phyloP scores from a whole-genome alignment of 92 coral and sea anemone species.

The Zoanthus solanderi region DNA sequence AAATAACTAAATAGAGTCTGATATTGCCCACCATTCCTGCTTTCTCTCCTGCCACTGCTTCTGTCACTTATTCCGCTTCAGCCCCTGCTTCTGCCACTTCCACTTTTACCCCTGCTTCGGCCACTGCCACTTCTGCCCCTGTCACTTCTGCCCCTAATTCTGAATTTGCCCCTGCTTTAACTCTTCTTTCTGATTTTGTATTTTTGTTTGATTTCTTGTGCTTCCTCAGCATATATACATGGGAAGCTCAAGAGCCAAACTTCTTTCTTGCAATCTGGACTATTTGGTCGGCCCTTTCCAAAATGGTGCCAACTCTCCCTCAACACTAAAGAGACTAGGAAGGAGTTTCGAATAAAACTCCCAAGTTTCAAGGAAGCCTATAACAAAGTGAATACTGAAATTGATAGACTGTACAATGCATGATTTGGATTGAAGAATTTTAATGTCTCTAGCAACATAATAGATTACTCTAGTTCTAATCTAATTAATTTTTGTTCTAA shows the following conservation, averaged over 20 bases:
- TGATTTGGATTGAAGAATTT: no score
- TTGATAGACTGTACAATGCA: no score
- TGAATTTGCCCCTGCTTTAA: constrained; percentile 23
- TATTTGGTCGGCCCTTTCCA: constrained; percentile 37
- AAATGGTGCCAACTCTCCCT: constrained; percentile 42
- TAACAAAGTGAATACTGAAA: no score
- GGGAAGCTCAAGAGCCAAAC: constrained; percentile 44
- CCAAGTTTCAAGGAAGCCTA: constrained; percentile 34
- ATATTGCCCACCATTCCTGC: no score
- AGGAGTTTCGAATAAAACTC: constrained; percentile 41
- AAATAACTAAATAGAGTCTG: no score
- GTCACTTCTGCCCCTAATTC: neutral
- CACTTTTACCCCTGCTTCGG: neutral
- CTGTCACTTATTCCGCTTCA: no score
- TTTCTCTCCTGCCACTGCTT: no score
- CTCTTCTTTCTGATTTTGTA: constrained; percentile 13
- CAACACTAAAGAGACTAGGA: constrained; percentile 45
- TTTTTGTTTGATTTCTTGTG: constrained; percentile 31
- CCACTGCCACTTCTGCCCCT: neutral
- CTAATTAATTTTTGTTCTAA: no score
- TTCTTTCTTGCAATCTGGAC: constrained; percentile 26
- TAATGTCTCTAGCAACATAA: no score
- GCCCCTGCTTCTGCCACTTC: no score
- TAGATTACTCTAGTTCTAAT: no score
- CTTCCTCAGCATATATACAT: constrained; percentile 46